A percentile compares a stretch with the other conserved stretches of the same genome.
phyloP scores from a whole-genome alignment of 2,113 vertebrate genomes.

The Polypterus bichir region DNA sequence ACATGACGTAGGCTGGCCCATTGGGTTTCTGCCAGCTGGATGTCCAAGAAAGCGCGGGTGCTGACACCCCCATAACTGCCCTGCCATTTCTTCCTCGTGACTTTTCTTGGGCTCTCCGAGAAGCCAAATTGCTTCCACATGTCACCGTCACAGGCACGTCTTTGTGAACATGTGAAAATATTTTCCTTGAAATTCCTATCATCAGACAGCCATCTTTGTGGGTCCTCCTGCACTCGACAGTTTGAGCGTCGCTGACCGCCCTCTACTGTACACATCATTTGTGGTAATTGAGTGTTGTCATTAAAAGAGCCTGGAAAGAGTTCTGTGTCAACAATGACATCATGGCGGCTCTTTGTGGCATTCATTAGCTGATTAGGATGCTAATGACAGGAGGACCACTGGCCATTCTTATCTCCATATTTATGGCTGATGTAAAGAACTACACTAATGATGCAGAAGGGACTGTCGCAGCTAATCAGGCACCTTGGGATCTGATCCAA shows the following conservation, averaged over 20 bases:
- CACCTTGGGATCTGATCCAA: too few species aligned
- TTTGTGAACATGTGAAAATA: constrained; percentile 20
- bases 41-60: not conserved
- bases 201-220: constrained; percentile 13
- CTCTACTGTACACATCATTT: constrained; percentile 9
- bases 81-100: not conserved
- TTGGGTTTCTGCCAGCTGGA: not conserved
- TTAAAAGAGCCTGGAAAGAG: constrained; percentile 11
- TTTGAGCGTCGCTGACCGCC: constrained; percentile 11
- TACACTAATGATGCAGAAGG: too few species aligned
- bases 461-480: too few species aligned
- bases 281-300: constrained; percentile 12
- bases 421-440: not conserved
- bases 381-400: not conserved
- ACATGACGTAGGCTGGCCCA: too few species aligned
- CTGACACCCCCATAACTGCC: constrained; percentile 4
- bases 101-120: constrained; percentile 1
- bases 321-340: constrained; percentile 14
- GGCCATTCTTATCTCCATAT: constrained; percentile 2
- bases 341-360: constrained; percentile 1
- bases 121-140: constrained; percentile 15
- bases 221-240: not conserved
- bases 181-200: constrained; percentile 13
- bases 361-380: constrained; percentile 4
- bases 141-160: constrained; percentile 7